phyloP scores from a whole-genome alignment of 2,797 vertebrate species.

The Pipistrellus kuhlii region DNA sequence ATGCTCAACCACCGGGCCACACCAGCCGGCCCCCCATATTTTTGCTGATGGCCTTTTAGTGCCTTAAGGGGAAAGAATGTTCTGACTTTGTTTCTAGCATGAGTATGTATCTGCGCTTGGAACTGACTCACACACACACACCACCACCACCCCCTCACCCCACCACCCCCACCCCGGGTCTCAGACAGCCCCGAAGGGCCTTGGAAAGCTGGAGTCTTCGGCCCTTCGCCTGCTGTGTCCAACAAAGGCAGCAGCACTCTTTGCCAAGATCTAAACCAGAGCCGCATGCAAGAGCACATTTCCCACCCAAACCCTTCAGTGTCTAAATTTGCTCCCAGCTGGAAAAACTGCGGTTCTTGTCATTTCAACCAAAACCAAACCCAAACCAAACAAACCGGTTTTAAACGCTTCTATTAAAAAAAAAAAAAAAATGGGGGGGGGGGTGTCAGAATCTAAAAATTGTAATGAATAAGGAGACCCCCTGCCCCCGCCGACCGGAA shows the following conservation, averaged over 20 bases:
- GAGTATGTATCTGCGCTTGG: neutral
- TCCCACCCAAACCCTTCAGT: neutral
- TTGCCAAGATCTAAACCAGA: neutral
- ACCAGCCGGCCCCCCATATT: neutral
- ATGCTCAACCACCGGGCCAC: too few species aligned
- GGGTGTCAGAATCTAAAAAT: slow-evolving; percentile 31
- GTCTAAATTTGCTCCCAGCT: slow-evolving; percentile 56
- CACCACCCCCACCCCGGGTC: neutral
- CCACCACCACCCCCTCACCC: neutral
- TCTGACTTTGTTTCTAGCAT: neutral
- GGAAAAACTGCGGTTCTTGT: slow-evolving; percentile 48
- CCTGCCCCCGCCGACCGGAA: neutral
- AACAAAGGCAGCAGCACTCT: neutral
- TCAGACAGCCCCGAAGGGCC: neutral
- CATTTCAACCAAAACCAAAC: neutral
- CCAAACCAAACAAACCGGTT: slow-evolving; percentile 47
- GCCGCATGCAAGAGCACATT: fast-evolving
- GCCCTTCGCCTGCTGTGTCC: neutral
- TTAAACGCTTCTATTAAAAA: slow-evolving; percentile 15
- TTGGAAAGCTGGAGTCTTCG: neutral
- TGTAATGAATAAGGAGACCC: slow-evolving; percentile 31
- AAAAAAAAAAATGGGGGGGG: neutral
- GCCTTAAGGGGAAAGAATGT: neutral
- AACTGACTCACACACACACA: neutral
- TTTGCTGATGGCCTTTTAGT: neutral